Base-by-base conservation (phyloP, 2,888 invertebrate genomes). In the Allygus modestus region DNA sequence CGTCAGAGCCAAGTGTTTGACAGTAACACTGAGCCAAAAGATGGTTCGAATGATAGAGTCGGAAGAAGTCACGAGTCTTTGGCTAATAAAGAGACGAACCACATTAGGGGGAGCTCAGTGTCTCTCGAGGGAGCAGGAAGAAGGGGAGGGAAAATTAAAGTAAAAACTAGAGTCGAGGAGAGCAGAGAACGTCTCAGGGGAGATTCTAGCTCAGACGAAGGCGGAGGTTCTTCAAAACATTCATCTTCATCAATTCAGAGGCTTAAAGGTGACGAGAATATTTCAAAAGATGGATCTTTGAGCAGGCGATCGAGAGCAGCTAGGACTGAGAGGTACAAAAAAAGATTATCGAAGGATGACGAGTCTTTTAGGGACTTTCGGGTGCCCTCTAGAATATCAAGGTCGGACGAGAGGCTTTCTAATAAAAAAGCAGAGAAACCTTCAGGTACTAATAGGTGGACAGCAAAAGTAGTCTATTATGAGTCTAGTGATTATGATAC, bases 311-410 rank as follows among this genome's bases (percentile, higher is more conserved):
- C 95, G 37, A 92, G 96, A 83, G 93, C 94, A 31, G 96, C 96
- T 0, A 92, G 97, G 88, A 96, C 96, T 82, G 96, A 97, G 89
- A 92, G 96, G 83, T 96, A 96, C 89, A 94, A 95, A 84, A 95
- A 95, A 89, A 92, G 96, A 83, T 90, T 96, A 87, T 95, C 95
- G 17, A 92, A 94, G 84, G 95, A 95, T 87, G 95, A 95, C 51
- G 83, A 83, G n/a, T 54, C 54, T 9, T 5, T 83, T 0, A 83
- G 28, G 37, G 75, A 54, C 17, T 83, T 83, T 17, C 54, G 73
- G 37, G 20, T 20, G 0, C 75, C 37, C 28, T 71, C 65, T n/a
- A 83, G 75, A 41, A 61, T 83, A 43, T 83, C 83, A 17, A 73
- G 83, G 26, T 83, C 83, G 46, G 83, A 83, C n/a, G 83, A 83